Evolutionary conservation across 2,888 invertebrate species (phyloP), one percentile per base, ranked within the genome.

Genomic region (Alloplasta piceator): DNA sequence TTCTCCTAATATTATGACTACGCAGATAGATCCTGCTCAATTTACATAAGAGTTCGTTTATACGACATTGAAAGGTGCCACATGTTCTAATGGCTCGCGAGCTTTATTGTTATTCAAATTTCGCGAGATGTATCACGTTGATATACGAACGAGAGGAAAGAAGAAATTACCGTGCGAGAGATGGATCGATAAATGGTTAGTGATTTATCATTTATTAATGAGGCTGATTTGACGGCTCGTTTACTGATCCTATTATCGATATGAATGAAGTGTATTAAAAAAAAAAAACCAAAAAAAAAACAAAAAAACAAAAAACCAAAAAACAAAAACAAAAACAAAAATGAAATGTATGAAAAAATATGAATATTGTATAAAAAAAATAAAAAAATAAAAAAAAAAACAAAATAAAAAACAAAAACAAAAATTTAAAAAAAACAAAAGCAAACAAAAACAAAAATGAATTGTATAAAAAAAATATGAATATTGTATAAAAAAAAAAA

Each of bases 71-170:
- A 82, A 84, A 87, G 86, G 79, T 83, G 78, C 84, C 77, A 84
- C 82, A 26, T 3, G 26, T 80, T 83, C 85, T 86, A 88, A 87
- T 85, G 83, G 84, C 78, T 70, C 78, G 80, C 56, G 26, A 26
- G 26, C 26, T 26, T 76, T 80, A 91, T 91, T 91, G 90, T 91
- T 87, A 91, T 91, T 91, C 88, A 90, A 91, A 91, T 91, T 63
- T 50, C 26, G 75, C 71, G 66, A n/a, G 68, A 68, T 71, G 82
- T 81, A 73, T 74, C 79, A 36, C 38, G 41, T 55, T 79, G 68
- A 78, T 66, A 46, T 50, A 38, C 41, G 26, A 39, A 55, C 63
- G 67, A 56, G 52, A 26, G 6, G 73, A 26, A 26, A 26, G 26
- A 26, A 26, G 26, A 26, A 26, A 71, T 73, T 26, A 39, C 60